phyloP scores from a whole-genome alignment of 2,888 invertebrate species.

The Stictocephala bisonia region DNA sequence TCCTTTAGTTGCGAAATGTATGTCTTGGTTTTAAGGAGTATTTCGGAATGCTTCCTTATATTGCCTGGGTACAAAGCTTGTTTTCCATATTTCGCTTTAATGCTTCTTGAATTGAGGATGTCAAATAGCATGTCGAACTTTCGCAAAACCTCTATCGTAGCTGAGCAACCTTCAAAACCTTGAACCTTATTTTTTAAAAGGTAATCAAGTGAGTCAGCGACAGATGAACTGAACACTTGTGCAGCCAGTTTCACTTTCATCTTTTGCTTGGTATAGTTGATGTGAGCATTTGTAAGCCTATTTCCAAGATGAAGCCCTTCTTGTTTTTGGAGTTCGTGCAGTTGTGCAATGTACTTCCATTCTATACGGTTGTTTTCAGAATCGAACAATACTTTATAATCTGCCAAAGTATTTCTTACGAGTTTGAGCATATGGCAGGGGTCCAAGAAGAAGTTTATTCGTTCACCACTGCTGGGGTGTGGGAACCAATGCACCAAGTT shows the following conservation, averaged over 20 bases:
- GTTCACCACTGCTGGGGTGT: constrained; percentile 38
- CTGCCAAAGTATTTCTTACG: constrained; percentile 58
- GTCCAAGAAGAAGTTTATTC: constrained; percentile 46
- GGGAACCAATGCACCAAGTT: constrained; percentile 44
- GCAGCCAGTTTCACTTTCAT: constrained; percentile 55
- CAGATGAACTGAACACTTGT: constrained; percentile 51
- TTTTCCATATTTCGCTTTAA: constrained; percentile 38
- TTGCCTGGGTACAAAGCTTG: constrained; percentile 30
- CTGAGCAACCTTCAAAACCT: constrained; percentile 51
- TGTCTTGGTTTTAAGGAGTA: constrained; percentile 21
- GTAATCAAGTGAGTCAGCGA: constrained; percentile 49
- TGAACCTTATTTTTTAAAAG: constrained; percentile 44
- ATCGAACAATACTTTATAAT: constrained; percentile 51
- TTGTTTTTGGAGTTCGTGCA: constrained; percentile 55
- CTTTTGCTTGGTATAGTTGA: constrained; percentile 54
- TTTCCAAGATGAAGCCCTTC: constrained; percentile 56
- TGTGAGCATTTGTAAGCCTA: constrained; percentile 53
- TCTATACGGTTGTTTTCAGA: constrained; percentile 47
- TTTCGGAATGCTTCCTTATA: constrained; percentile 17
- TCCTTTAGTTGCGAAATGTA: constrained; percentile 24
- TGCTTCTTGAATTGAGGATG: constrained; percentile 43
- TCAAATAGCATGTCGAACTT: constrained; percentile 41
- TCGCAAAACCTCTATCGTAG: constrained; percentile 47
- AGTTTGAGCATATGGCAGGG: constrained; percentile 59
- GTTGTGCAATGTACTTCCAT: constrained; percentile 55